A percentile compares a stretch with the other conserved stretches of the same genome.
These are phyloP conservation scores for Chelon auratus DNA, from an alignment of 2,797 vertebrate species.

Conservation along the genomic window DNA sequence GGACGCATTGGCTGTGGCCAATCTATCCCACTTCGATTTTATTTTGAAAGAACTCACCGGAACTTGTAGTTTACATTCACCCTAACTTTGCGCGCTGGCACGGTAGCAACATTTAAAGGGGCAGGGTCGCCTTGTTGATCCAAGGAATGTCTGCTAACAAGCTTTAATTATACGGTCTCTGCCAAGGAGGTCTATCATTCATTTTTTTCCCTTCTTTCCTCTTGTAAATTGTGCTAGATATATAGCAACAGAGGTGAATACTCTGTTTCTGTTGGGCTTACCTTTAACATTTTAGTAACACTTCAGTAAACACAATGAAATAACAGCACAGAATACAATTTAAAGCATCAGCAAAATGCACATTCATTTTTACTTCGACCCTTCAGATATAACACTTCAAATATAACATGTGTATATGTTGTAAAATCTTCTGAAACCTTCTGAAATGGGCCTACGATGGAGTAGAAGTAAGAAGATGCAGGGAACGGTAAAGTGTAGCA, in stretches of 20 bases:
- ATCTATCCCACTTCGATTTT: neutral
- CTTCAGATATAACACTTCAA: no score
- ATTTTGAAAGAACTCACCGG: conserved; percentile 28
- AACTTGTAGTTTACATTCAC: rapidly evolving
- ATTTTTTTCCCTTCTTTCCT: neutral
- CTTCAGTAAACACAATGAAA: neutral
- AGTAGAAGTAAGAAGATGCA: no score
- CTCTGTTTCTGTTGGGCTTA: neutral
- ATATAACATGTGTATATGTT: no score
- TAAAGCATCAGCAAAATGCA: no score
- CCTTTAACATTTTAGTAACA: neutral
- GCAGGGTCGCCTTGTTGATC: conserved; percentile 12
- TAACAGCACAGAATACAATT: neutral
- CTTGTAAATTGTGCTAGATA: neutral
- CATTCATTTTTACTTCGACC: neutral
- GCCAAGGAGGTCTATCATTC: conserved; percentile 26
- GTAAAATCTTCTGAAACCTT: no score
- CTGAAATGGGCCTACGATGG: no score
- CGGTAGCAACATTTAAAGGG: conserved; percentile 71
- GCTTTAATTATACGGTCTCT: conserved; percentile 41
- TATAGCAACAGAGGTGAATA: neutral
- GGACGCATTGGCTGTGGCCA: no score
- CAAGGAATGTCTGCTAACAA: conserved; percentile 51
- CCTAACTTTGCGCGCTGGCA: neutral
- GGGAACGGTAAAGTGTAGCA: no score